A percentile compares a stretch with the other conserved stretches of the same genome.
Conservation (phyloP, 1,140 invertebrate genomes). For the Cheumatopsyche charites region DNA sequence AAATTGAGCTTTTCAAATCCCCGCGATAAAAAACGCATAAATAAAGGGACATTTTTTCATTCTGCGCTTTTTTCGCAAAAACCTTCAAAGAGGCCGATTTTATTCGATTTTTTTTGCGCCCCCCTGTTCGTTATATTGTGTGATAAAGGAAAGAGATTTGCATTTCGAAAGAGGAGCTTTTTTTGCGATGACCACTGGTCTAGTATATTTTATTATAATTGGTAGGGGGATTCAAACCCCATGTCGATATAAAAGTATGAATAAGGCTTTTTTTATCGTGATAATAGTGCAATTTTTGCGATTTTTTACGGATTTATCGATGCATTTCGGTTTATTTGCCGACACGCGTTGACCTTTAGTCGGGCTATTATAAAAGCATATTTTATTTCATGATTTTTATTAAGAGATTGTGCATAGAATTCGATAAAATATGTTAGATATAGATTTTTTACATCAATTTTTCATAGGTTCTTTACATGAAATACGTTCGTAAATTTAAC, state of each 20-base stretch:
- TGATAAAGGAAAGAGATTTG: slow-evolving; percentile 15
- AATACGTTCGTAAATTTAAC: too few species aligned
- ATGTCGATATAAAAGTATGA: slow-evolving; percentile 22
- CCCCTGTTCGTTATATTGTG: not conserved
- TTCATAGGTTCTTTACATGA: too few species aligned
- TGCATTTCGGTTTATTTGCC: slow-evolving; percentile 47
- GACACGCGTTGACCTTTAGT: slow-evolving; percentile 46
- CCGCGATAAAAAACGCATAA: slow-evolving; percentile 10
- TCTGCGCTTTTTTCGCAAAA: not conserved
- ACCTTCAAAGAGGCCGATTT: not conserved
- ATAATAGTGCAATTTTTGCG: slow-evolving; percentile 16
- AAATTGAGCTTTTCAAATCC: slow-evolving; percentile 34
- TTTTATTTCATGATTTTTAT: slow-evolving; percentile 32
- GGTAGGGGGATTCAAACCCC: slow-evolving; percentile 16
- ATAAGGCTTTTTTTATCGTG: slow-evolving; percentile 11
- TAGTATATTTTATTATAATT: slow-evolving; percentile 44
- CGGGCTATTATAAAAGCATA: slow-evolving; percentile 44
- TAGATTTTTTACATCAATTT: too few species aligned
- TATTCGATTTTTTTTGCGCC: slow-evolving; percentile 1
- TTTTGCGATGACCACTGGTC: slow-evolving; percentile 47
- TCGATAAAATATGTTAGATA: too few species aligned
- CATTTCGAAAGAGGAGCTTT: slow-evolving; percentile 25
- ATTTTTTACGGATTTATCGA: slow-evolving; percentile 41
- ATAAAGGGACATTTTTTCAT: not conserved
- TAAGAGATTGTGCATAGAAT: too few species aligned